Conservation (phyloP, 92 coral and sea anemone species). For the Bergia puertoricense region DNA sequence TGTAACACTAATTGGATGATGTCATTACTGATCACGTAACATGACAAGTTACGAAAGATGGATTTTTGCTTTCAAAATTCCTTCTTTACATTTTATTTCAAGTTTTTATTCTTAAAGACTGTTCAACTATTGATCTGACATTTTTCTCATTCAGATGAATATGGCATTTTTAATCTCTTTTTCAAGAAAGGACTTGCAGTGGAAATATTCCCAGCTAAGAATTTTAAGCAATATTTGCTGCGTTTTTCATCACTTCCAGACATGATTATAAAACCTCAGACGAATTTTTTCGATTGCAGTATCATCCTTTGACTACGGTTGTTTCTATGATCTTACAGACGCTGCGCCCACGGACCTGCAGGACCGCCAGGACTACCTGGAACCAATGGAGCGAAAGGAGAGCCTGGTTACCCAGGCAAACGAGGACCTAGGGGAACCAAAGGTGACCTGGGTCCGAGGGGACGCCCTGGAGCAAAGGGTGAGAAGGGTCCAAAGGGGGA, state of each 20-base stretch:
- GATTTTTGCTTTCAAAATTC: too few relatives aligned
- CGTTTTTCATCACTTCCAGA: neutral
- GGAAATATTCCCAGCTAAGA: neutral
- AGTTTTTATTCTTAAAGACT: too few relatives aligned
- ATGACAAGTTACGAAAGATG: too few relatives aligned
- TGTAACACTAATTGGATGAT: too few relatives aligned
- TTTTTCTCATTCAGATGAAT: too few relatives aligned
- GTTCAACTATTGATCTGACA: too few relatives aligned
- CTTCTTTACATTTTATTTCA: too few relatives aligned
- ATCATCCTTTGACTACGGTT: too few relatives aligned
- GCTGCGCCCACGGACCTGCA: constrained; percentile 36
- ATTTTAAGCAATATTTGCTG: neutral
- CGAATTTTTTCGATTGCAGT: neutral
- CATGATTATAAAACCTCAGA: neutral
- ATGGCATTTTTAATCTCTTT: too few relatives aligned
- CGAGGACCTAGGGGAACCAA: constrained; percentile 7
- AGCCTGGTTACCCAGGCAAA: constrained; percentile 25
- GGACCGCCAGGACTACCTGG: constrained; percentile 33
- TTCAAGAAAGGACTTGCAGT: too few relatives aligned
- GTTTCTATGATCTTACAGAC: neutral
- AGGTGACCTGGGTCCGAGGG: constrained; percentile 16
- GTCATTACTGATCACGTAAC: too few relatives aligned
- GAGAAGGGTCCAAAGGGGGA: constrained; percentile 34
- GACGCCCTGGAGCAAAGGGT: constrained; percentile 17
- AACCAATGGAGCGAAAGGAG: neutral